phyloP scores from a whole-genome alignment of 2,797 vertebrate species.

The Babyrousa celebensis region DNA sequence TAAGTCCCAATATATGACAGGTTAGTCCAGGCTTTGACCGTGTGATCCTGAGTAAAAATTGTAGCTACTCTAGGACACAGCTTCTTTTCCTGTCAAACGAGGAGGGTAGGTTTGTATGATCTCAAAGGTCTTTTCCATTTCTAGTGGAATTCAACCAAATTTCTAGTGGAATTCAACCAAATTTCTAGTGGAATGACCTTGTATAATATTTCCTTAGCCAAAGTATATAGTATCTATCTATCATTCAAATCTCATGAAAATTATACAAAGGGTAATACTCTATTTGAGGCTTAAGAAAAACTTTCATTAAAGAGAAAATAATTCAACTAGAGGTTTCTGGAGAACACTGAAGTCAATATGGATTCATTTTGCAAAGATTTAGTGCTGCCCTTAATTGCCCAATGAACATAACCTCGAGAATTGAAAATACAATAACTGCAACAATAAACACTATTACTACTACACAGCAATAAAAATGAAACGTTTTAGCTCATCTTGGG shows the following conservation, averaged over 20 bases:
- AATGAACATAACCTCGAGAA: slow-evolving; percentile 25
- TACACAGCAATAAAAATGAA: background rate
- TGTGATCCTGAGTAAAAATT: slow-evolving; percentile 20
- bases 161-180: background rate
- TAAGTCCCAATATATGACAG: background rate
- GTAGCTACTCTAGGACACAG: background rate
- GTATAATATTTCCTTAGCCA: slow-evolving; percentile 39
- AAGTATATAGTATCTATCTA: background rate
- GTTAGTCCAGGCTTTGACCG: slow-evolving; percentile 28
- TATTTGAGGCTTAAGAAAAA: slow-evolving; percentile 54
- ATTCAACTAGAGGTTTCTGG: background rate
- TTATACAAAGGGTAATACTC: slow-evolving; percentile 2
- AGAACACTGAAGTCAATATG: slow-evolving; percentile 29
- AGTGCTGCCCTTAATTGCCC: background rate
- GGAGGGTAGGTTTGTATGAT: background rate
- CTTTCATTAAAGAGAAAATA: slow-evolving; percentile 61
- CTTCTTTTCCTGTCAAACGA: slow-evolving; percentile 45
- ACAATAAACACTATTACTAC: background rate
- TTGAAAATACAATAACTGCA: background rate
- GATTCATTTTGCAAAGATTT: slow-evolving; percentile 13
- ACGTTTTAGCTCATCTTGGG: background rate
- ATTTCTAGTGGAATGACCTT: background rate
- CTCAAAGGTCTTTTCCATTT: slow-evolving; percentile 42
- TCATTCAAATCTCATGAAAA: slow-evolving; percentile 53
- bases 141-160: background rate